phyloP scores from a whole-genome alignment of 2,113 vertebrate species.

The Dipodomys ordii region DNA sequence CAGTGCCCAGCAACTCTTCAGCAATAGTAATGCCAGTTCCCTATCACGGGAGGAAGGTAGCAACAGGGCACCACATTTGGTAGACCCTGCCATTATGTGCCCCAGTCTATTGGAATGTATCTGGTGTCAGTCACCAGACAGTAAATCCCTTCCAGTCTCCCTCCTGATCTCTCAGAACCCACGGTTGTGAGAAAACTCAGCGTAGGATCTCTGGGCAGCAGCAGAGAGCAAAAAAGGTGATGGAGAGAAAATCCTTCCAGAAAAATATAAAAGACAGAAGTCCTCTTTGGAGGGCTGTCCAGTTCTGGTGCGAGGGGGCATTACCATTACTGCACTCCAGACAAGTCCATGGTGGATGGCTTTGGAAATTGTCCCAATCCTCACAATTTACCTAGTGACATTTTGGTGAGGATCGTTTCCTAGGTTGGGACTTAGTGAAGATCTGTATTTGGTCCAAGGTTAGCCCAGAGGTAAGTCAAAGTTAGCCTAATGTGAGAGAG shows the following conservation, averaged over 20 bases:
- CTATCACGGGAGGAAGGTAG: background rate
- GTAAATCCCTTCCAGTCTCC: background rate
- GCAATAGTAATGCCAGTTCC: background rate
- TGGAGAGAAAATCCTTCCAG: background rate
- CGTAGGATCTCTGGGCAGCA: background rate
- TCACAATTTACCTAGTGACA: background rate
- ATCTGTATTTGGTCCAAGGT: background rate
- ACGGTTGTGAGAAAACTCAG: background rate
- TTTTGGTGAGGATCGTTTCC: background rate
- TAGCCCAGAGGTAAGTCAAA: background rate
- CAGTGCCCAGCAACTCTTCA: background rate
- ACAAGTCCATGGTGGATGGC: conserved; percentile 1
- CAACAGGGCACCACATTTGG: background rate
- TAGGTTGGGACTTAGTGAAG: background rate
- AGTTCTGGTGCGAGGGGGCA: background rate
- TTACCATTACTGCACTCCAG: background rate
- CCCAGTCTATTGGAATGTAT: background rate
- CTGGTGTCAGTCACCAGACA: background rate
- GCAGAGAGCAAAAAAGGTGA: background rate
- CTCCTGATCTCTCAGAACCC: background rate
- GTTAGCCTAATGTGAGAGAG: background rate
- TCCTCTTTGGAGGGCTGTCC: background rate
- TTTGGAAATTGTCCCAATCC: conserved; percentile 17
- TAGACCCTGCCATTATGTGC: background rate
- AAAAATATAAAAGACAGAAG: background rate